Base-by-base conservation (phyloP, 2,888 invertebrate genomes). In the Mamestra brassicae region DNA sequence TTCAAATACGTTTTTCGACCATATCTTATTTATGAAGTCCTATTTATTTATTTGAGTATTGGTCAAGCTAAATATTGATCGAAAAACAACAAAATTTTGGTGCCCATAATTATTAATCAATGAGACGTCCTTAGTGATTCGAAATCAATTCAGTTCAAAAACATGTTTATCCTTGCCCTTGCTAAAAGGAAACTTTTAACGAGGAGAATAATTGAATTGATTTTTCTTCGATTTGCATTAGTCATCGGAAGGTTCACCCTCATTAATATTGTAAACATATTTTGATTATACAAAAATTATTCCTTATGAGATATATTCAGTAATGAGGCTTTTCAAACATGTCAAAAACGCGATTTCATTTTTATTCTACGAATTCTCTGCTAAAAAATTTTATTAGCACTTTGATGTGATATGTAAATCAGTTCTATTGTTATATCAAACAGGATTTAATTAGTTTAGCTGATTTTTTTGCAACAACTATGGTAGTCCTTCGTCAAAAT, bases 331-430 rank as follows among this genome's bases (percentile, higher is more conserved):
- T 17, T 36, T 17, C 3, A 2, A 26, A 58, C 8, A 42, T 8
- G 38, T 54, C 4, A 62, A 50, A 47, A 65, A 57, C 54, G 34
- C 5, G 38, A 66, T 13, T 42, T 42, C 13, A n/a, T 61, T 58
- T 77, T 58, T 60, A 2, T 52, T 17, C 3, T 26, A 54, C 36
- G n/a, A 80, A 72, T 34, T 65, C 6, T 54, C 42, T 26, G 54
- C 11, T 38, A 13, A 50, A 47, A 34, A 47, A 45, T n/a, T 38
- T 38, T 47, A 78, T 71, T 60, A 42, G 3, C 26, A 8, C 36
- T 15, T 73, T 45, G 15, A 34, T 79, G 58, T 80, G 62, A 77
- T 67, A 78, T 73, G 66, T 34, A 54, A 82, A 81, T 64, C n/a
- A 54, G 17, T 58, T 61, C 36, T 54, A 71, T 83, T 83, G 70